Evolutionary conservation across 2,113 vertebrate species (phyloP).

Genomic region (Tylochromis polylepis): DNA sequence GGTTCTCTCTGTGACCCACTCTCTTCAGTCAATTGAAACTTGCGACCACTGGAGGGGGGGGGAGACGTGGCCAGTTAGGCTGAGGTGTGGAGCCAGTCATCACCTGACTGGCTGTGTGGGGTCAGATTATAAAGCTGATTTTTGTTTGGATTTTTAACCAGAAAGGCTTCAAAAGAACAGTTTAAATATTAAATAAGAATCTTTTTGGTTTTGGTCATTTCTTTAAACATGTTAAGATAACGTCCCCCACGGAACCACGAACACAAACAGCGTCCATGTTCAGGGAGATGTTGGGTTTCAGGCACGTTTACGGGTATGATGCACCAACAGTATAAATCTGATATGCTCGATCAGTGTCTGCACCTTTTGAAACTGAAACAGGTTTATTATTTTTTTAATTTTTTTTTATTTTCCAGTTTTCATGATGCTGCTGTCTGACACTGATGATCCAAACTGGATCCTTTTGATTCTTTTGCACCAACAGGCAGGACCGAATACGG

Average conservation of each 20-base stretch:
- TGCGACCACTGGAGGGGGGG: too few relatives aligned
- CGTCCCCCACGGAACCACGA: not conserved
- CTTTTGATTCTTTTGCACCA: not conserved
- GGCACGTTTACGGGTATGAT: not conserved
- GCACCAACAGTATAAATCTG: not conserved
- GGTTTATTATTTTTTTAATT: not conserved
- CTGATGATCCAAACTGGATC: not conserved
- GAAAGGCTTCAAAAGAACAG: not conserved
- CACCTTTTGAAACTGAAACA: not conserved
- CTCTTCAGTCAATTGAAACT: not conserved
- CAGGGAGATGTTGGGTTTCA: not conserved
- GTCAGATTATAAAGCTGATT: not conserved
- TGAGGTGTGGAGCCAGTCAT: not conserved
- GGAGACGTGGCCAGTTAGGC: not conserved
- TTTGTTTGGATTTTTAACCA: not conserved
- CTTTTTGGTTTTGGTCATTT: not conserved
- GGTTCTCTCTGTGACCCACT: not conserved
- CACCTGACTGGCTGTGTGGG: not conserved
- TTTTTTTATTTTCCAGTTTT: not conserved
- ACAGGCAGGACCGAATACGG: not conserved
- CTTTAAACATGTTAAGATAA: not conserved
- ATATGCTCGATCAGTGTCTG: not conserved
- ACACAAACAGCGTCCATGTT: not conserved
- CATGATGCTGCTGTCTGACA: not conserved
- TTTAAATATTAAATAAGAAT: not conserved